A percentile compares a stretch with the other conserved stretches of the same genome.
Evolutionary conservation across 2,888 invertebrate species (phyloP).

Genomic region (Sphaeridia pumilis): DNA sequence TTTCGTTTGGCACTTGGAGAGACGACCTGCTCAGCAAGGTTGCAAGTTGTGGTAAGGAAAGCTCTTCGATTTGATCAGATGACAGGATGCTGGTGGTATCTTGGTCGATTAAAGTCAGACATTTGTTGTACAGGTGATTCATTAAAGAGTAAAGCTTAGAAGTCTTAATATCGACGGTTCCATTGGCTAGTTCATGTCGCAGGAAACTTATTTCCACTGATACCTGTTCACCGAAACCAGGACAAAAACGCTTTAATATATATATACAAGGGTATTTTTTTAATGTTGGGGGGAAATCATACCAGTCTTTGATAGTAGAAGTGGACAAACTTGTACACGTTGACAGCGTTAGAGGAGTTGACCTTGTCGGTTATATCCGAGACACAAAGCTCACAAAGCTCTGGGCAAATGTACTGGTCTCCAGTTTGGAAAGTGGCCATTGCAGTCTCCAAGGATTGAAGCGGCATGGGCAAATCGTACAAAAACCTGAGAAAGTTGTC

Average conservation of each 20-base stretch:
- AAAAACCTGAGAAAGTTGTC: slow-evolving; percentile 54
- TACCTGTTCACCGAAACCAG: no score
- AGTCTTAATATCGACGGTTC: no score
- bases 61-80: slow-evolving; percentile 50
- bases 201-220: no score
- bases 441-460: slow-evolving; percentile 54
- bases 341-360: slow-evolving; percentile 52
- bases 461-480: slow-evolving; percentile 51
- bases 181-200: no score
- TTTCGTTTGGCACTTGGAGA: slow-evolving; percentile 52
- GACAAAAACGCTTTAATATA: no score
- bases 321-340: slow-evolving; percentile 47
- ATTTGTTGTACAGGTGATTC: slow-evolving; percentile 43
- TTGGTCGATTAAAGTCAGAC: slow-evolving; percentile 52
- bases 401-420: slow-evolving; percentile 59
- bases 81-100: slow-evolving; percentile 47
- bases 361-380: slow-evolving; percentile 54
- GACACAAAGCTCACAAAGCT: slow-evolving; percentile 56
- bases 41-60: slow-evolving; percentile 53
- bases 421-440: slow-evolving; percentile 60
- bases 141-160: no score
- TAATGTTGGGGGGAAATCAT: no score
- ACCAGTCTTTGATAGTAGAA: slow-evolving; percentile 21
- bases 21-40: slow-evolving; percentile 56
- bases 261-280: no score